phyloP scores from a whole-genome alignment of 2,888 invertebrate species.

The Eilema sororculum region DNA sequence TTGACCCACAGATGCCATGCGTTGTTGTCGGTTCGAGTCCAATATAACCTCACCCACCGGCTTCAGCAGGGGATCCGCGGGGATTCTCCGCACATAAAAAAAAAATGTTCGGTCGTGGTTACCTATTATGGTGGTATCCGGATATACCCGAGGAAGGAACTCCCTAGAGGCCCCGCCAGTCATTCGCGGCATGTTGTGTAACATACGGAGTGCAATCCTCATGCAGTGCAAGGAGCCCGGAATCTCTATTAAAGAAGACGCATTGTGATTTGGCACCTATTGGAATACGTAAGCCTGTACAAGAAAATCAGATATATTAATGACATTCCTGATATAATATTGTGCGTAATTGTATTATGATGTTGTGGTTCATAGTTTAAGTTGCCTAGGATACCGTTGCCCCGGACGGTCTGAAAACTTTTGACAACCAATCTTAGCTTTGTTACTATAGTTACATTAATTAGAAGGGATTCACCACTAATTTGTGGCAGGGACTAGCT shows the following conservation, averaged over 20 bases:
- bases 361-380: background rate
- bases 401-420: background rate
- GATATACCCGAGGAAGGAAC: too few relatives aligned
- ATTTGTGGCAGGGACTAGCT: constrained; percentile 1
- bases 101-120: background rate
- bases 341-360: background rate
- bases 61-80: too few relatives aligned
- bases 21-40: too few relatives aligned
- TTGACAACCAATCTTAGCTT: constrained; percentile 6
- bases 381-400: background rate
- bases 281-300: background rate
- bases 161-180: too few relatives aligned
- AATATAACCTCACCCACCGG: too few relatives aligned
- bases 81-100: too few relatives aligned
- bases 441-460: constrained; percentile 8
- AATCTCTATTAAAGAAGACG: too few relatives aligned
- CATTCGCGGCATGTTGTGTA: background rate
- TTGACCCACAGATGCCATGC: too few relatives aligned
- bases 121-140: background rate
- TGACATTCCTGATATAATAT: background rate
- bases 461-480: constrained; percentile 13
- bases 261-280: background rate
- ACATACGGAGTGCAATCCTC: too few relatives aligned
- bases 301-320: background rate
- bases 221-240: background rate